Evolutionary conservation across 2,113 vertebrate species (phyloP).

Genomic region (Onychorhynchus coronatus): DNA sequence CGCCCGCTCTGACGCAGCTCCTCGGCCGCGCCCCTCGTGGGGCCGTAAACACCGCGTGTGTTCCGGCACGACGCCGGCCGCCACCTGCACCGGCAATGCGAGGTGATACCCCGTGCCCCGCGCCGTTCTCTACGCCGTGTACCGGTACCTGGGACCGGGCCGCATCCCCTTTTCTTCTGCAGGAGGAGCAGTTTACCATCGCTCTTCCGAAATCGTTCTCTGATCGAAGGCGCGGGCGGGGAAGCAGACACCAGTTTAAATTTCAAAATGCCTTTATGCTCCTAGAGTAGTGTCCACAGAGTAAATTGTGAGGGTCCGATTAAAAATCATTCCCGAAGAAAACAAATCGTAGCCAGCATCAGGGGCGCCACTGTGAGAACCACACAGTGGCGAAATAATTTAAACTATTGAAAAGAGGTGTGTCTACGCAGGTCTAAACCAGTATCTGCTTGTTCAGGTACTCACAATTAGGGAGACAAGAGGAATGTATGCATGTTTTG

Average conservation of each 20-base stretch:
- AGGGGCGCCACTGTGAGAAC: rapidly evolving
- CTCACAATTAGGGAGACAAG: neutral
- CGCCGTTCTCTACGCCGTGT: too few relatives aligned
- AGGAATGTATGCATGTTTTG: neutral
- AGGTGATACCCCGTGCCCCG: neutral
- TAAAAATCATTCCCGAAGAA: neutral
- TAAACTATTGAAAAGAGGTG: neutral
- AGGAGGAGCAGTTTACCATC: too few relatives aligned
- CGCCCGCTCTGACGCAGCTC: neutral
- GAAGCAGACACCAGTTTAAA: neutral
- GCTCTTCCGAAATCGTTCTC: too few relatives aligned
- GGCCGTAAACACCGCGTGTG: neutral
- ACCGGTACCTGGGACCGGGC: too few relatives aligned
- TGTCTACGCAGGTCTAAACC: neutral
- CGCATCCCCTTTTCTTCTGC: rapidly evolving
- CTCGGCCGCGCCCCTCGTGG: neutral
- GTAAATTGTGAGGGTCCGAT: rapidly evolving
- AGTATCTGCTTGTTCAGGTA: neutral
- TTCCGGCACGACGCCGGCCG: rapidly evolving
- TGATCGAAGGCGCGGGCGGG: too few relatives aligned
- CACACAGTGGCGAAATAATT: too few relatives aligned
- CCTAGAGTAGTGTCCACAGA: rapidly evolving
- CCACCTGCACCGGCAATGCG: rapidly evolving
- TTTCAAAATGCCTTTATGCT: rapidly evolving
- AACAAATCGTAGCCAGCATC: rapidly evolving